Base-by-base conservation (phyloP, 2,888 invertebrate genomes). In the Ennomos erosarius region DNA sequence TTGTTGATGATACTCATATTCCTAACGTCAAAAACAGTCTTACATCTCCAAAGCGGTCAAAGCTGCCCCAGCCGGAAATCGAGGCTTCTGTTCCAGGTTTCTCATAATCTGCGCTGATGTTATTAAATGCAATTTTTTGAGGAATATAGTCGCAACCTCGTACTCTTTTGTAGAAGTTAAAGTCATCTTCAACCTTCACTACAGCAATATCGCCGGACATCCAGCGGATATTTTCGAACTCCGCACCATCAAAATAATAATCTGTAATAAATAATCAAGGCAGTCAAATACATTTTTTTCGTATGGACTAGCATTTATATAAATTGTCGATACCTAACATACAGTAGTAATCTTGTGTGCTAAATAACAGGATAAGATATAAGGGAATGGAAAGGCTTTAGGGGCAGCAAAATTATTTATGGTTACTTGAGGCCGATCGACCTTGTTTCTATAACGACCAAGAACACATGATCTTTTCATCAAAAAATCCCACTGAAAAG, bases 141-240 rank as follows among this genome's bases (percentile, higher is more conserved):
- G 91, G 90, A 0, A 82, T 71, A 53, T 82, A 91, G 60, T 90
- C 88, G 51, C 91, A 91, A 0, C 91, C 91, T 0, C 71, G 71
- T 0, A 90, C 65, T 0, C 85, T 76, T 10, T 74, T 71, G 8
- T 81, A 57, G 59, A 91, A 90, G 67, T 90, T 87, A 62, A 91
- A 90, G 4, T 77, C 65, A 3, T 84, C 85, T 40, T 90, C 90
- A 0, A 87, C 84, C 55, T 85, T 88, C 1, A 91, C 90, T 0
- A 91, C 81, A 0, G 91, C 91, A 48, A 91, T 83, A 61, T 91
- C 91, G 33, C 83, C 79, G 0, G 78, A 66, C 88, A 91, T 89
- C 91, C 91, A 91, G 1, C 82, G 78, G 4, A 91, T 86, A 60
- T 91, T 91, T 47, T 90, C 82, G 43, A 85, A 85, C 0, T 85